These are phyloP conservation scores for Coecobrya sp. DNA, from an alignment of 2,888 invertebrate species.

Conservation along the genomic window DNA sequence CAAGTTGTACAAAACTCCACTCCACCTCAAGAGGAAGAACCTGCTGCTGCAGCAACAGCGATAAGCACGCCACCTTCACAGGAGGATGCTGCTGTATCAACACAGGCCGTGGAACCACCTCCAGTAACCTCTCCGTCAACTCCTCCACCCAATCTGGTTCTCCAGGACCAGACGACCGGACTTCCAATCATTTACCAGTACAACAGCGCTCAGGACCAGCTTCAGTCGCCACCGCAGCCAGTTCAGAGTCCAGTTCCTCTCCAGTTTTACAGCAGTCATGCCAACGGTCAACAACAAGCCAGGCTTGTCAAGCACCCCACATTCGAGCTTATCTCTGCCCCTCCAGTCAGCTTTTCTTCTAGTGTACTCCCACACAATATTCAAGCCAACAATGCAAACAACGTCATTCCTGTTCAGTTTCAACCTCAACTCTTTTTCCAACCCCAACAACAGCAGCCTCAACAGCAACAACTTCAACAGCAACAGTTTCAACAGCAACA, in stretches of 20 bases:
- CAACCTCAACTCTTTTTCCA: neutral
- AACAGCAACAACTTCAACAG: constrained; percentile 29
- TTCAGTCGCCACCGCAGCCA: neutral
- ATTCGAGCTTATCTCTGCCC: constrained; percentile 76
- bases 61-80: neutral
- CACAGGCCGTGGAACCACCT: neutral
- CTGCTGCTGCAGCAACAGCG: too few relatives aligned
- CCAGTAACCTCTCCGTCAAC: neutral
- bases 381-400: neutral
- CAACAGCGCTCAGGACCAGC: constrained; percentile 27
- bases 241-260: constrained; percentile 46
- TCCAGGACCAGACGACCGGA: neutral
- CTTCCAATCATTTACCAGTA: constrained; percentile 60
- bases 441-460: constrained; percentile 4
- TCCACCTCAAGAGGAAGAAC: neutral
- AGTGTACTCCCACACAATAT: constrained; percentile 9
- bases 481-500: neutral
- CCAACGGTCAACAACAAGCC: constrained; percentile 35
- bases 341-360: constrained; percentile 76
- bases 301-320: constrained; percentile 36
- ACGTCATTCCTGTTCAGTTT: neutral
- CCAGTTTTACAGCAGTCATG: constrained; percentile 37
- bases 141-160: neutral
- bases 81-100: neutral
- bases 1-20: neutral